A percentile compares a stretch with the other conserved stretches of the same genome.
These are phyloP conservation scores for Drosophila sp. DNA, from an alignment of 1,140 invertebrate species.

Conservation along the genomic window DNA sequence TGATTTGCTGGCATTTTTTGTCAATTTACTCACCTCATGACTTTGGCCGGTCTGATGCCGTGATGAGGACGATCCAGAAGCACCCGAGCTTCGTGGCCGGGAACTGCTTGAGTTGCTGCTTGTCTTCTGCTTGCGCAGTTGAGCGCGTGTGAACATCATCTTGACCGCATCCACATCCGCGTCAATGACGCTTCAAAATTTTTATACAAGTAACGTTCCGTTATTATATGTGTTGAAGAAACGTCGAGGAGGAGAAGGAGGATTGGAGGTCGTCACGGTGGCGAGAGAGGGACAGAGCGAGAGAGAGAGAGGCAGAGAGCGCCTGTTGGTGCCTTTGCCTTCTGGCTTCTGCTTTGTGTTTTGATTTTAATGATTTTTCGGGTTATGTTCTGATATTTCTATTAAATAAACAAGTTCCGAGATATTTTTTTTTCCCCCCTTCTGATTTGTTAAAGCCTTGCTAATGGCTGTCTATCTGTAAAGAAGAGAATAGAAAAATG, in stretches of 20 bases:
- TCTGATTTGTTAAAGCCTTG: conserved; percentile 41
- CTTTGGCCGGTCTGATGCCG: conserved; percentile 25
- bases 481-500: conserved; percentile 14
- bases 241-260: neutral
- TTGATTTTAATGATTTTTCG: conserved; percentile 36
- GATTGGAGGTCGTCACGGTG: conserved; percentile 1
- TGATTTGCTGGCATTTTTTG: no score
- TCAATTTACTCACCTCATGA: conserved; percentile 50
- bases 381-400: conserved; percentile 50
- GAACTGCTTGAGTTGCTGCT: conserved; percentile 65
- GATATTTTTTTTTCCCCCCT: neutral
- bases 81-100: conserved; percentile 61
- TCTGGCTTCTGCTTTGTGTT: conserved; percentile 62
- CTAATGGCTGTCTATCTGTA: conserved; percentile 57
- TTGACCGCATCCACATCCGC: conserved; percentile 54
- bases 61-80: conserved; percentile 33
- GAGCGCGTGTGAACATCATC: conserved; percentile 82
- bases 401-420: conserved; percentile 54
- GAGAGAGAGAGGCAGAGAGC: neutral
- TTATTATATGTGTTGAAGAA: conserved; percentile 22
- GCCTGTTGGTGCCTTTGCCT: neutral
- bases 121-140: conserved; percentile 78
- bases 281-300: conserved; percentile 1
- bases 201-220: conserved; percentile 29
- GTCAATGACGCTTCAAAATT: conserved; percentile 33